Evolutionary conservation across 2,888 invertebrate species (phyloP), one percentile per base, ranked within the genome.

Genomic region (Tiliacea aurago): DNA sequence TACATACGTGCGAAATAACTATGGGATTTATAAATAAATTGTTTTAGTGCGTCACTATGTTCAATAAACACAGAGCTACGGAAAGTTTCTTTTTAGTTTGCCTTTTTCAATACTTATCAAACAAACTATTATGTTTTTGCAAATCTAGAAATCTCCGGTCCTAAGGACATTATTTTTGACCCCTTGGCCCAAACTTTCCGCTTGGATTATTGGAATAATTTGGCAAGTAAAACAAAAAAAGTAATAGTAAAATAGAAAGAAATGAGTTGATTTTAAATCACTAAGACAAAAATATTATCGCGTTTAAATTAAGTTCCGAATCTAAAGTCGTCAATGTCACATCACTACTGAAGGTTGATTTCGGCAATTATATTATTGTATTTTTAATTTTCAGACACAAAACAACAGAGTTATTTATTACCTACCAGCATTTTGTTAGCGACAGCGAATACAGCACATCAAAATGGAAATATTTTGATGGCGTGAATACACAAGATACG

Each of bases 331-430:
- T 62, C 81, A 71, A 76, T 65, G 68, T 81, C 81, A 76, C 76
- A 76, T 76, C 76, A 71, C 81, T 84, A 59, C 7, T 58, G 67
- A 79, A 81, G 74, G 80, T 80, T 62, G 43, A 74, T 73, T 83
- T 66, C 63, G 59, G 20, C 43, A 83, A 58, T 73, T 37, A 56
- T 23, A 49, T 23, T 77, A 68, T 78, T n/a, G 28, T 20, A 56
- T 55, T 47, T 37, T 11, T 59, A 56, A 45, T 55, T 56, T 62
- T 62, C 10, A 47, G 33, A 58, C 11, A 56, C 67, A 18, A 62
- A 43, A 65, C 76, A 84, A 71, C 81, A 84, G 81, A 81, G 76
- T 78, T 73, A 72, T 78, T 75, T 61, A 78, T 61, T 55, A 70
- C 69, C 51, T 45, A 62, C 69, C 47, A 64, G 28, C 55, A 55